Base-by-base conservation (phyloP, 2,888 invertebrate genomes). In the Omphaloscelis lunosa region DNA sequence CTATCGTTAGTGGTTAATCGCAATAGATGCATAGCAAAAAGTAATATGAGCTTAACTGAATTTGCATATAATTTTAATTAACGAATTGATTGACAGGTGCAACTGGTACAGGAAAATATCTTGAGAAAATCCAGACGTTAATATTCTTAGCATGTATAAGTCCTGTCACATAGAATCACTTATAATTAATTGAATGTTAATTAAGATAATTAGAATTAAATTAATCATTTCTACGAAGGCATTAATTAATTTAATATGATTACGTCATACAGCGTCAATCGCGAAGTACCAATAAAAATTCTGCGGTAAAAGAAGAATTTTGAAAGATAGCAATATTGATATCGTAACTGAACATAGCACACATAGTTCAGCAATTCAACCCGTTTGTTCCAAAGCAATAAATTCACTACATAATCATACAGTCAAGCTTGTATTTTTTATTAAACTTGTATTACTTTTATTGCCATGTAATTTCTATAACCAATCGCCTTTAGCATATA, bases 321-420 rank as follows among this genome's bases (percentile, higher is more conserved):
- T 56, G 11, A 53, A 51, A 53, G 15, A 45, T 12, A 27, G 7
- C 7, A 29, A 29, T 62, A 15, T 34, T 53, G 1, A 45, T 8
- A n/a, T 11, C 29, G 61, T 73, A 17, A 29, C 23, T 17, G n/a
- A 27, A 65, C 17, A 68, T 29, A 59, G 27, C 34, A 62, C 41
- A 69, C 56, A 29, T 56, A 20, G 15, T n/a, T 63, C 15, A 79
- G 34, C 27, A 48, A 67, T 62, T 61, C 20, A 56, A 62, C 53
- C 23, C 34, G 20, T 75, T 66, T 61, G 53, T 73, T 69, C 29
- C 63, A 65, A 79, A 71, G 39, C 69, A 34, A 86, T 86, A 86
- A 86, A 86, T 85, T 83, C 15, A 75, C 61, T 34, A 68, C 41
- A 67, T 82, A 88, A 85, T 84, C 53, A 80, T 69, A 77, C 20